Conservation (phyloP, 2,113 vertebrate species). For the Dromiciops gliroides region DNA sequence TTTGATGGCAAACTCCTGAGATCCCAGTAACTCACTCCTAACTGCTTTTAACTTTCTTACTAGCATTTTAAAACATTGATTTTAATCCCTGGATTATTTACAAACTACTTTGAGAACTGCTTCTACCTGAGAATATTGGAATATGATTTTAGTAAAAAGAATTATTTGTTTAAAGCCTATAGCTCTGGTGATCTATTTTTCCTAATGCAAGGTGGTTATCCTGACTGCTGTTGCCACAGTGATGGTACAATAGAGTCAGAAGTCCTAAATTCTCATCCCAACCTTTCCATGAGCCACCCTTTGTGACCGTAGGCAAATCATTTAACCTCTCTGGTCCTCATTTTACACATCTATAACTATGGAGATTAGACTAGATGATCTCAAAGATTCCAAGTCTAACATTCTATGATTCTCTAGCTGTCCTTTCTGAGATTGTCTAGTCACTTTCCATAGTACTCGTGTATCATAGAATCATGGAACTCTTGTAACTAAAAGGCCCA, state of each 20-base stretch:
- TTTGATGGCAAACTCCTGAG: neutral
- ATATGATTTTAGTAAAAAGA: neutral
- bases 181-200: neutral
- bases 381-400: neutral
- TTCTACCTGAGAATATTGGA: neutral
- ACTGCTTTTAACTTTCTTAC: neutral
- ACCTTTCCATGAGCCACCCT: neutral
- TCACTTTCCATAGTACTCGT: neutral
- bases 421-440: neutral
- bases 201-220: neutral
- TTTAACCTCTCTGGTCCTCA: constrained; percentile 2
- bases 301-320: neutral
- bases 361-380: neutral
- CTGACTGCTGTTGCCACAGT: neutral
- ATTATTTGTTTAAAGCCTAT: neutral
- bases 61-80: neutral
- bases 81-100: neutral
- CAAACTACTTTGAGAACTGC: neutral
- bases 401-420: neutral
- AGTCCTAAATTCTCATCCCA: neutral
- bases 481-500: neutral
- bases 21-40: neutral
- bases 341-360: neutral
- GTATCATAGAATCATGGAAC: neutral
- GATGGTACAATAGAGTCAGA: neutral